Conservation (phyloP, 2,113 vertebrate species). For the Peromyscus polionotus region DNA sequence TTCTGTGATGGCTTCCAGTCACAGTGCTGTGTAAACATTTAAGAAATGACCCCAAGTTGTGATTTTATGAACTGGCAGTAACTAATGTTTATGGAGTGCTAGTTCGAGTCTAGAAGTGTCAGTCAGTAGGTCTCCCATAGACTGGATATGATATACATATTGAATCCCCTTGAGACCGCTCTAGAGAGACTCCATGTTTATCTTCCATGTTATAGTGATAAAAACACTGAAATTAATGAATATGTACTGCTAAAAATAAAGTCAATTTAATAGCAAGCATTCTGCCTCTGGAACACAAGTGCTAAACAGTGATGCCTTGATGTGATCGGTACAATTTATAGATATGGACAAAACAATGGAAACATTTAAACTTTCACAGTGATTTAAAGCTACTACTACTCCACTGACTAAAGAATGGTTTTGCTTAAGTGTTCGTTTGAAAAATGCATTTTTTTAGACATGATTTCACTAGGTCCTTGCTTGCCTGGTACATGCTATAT, state of each 20-base stretch:
- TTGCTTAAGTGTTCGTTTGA: background rate
- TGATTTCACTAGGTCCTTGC: background rate
- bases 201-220: background rate
- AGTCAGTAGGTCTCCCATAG: background rate
- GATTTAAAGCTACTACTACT: background rate
- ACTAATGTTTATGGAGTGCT: background rate
- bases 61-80: background rate
- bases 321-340: background rate
- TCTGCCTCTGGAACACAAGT: background rate
- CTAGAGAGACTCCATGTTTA: background rate
- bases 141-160: background rate
- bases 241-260: background rate
- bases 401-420: background rate
- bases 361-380: background rate
- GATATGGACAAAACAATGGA: background rate
- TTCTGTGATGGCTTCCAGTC: background rate
- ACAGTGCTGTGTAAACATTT: background rate
- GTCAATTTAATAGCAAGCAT: background rate
- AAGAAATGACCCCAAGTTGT: background rate
- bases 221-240: conserved; percentile 27
- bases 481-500: background rate
- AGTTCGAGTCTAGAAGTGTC: background rate
- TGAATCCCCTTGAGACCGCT: background rate
- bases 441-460: background rate
- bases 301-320: background rate